Percentiles rank a stretch among this genome's conserved stretches.
Evolutionary conservation across 2,797 vertebrate species (phyloP).

Genomic region (Arremon brunneinucha): DNA sequence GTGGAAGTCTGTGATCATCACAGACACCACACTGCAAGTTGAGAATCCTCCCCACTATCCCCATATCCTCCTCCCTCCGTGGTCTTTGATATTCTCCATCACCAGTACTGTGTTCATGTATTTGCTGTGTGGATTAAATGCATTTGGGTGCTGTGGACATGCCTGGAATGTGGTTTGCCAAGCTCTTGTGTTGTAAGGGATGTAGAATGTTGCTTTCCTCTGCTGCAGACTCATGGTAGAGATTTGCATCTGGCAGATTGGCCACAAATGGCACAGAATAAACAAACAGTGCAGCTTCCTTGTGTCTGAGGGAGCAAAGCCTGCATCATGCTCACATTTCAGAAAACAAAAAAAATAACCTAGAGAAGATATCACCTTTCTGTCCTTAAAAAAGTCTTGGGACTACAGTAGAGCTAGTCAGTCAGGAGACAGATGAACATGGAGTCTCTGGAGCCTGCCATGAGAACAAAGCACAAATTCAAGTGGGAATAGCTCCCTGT

Average conservation of each 20-base stretch:
- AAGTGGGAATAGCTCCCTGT: background rate
- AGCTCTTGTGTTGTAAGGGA: background rate
- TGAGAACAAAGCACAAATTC: background rate
- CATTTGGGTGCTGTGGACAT: background rate
- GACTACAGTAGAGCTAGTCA: background rate
- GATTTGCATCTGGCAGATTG: background rate
- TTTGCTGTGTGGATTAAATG: background rate
- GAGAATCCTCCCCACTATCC: background rate
- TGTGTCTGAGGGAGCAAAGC: background rate
- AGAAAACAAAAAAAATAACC: background rate
- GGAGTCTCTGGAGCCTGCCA: background rate
- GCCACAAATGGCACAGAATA: background rate
- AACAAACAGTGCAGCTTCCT: background rate
- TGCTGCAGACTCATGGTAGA: background rate
- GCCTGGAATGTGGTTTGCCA: background rate
- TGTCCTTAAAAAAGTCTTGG: background rate
- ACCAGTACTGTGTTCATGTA: background rate
- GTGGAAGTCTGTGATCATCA: background rate
- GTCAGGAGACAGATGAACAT: background rate
- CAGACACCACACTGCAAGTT: background rate
- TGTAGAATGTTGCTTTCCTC: background rate
- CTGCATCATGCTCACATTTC: background rate
- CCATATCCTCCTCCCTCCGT: background rate
- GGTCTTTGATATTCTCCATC: background rate
- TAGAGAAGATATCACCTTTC: background rate